Evolutionary conservation across 2,888 invertebrate genomes (phyloP), one percentile per base, ranked within the genome.

Genomic region (Aphrophora alni): DNA sequence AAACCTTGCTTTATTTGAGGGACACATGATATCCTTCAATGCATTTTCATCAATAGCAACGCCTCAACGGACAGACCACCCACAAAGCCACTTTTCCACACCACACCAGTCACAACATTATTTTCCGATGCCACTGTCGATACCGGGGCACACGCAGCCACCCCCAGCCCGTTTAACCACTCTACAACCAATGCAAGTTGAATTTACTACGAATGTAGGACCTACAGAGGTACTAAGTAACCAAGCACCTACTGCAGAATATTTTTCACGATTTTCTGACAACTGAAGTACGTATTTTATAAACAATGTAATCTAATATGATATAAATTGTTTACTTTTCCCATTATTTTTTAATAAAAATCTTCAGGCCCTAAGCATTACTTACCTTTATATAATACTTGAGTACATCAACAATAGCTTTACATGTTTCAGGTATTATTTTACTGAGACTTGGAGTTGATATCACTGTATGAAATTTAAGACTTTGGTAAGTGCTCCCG

Each of bases 1-100:
- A 59, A 75, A 26, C 24, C 25, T 75, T 8, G 75, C 75, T n/a
- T 25, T 75, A 75, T 75, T 75, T 38, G 59, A 75, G 26, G 75
- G 75, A 4, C 21, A 51, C 12, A 75, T 75, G 75, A 75, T 17
- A 59, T 25, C 75, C 38, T 27, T 75, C 3, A 75, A 75, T 59
- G 14, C 27, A 3, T 24, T 27, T 44, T 75, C 75, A 38, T 51
- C 75, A 17, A 75, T 75, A 27, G 17, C 5, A n/a, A 33, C 28
- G 17, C 38, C 21, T n/a, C 38, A 33, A 17, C 28, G 28, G 12
- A 28, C 74, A 68, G 24, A n/a, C 68, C n/a, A 33, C 33, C 68
- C 68, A 68, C 68, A 68, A 24, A 68, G 24, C 68, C 68, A 68
- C 68, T 68, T 21, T 68, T 68, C 68, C 68, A 68, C 24, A 68